These are phyloP conservation scores for Capreolus pygargus DNA, from an alignment of 2,113 vertebrate species.

Conservation along the genomic window DNA sequence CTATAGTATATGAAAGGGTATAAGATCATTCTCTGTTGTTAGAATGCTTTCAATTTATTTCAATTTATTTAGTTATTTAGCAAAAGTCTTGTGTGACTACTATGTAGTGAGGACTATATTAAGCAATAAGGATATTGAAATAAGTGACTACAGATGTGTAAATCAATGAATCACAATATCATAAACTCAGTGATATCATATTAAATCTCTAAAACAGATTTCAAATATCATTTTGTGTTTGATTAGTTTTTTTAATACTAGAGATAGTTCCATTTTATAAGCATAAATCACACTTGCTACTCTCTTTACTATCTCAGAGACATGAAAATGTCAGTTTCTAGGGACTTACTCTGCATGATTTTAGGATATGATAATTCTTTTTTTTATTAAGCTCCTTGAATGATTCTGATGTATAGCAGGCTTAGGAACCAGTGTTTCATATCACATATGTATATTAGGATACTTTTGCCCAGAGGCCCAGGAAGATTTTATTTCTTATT, in stretches of 20 bases:
- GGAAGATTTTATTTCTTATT: background rate
- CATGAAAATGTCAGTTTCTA: background rate
- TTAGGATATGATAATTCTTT: background rate
- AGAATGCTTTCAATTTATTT: background rate
- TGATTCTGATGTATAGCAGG: background rate
- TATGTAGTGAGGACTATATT: background rate
- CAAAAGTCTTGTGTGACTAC: background rate
- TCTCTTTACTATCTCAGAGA: background rate
- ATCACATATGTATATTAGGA: background rate
- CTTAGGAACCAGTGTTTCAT: background rate
- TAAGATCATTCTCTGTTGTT: background rate
- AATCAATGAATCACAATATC: background rate
- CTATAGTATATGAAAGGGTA: background rate
- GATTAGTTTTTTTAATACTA: background rate
- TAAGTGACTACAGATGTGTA: background rate
- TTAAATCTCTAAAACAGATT: background rate
- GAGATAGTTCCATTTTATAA: background rate
- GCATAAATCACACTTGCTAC: background rate
- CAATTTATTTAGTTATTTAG: background rate
- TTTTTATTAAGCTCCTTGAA: background rate
- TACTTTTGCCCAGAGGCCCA: background rate
- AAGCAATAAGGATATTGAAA: background rate
- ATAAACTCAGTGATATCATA: background rate
- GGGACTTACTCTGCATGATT: background rate
- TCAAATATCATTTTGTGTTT: background rate